phyloP scores from a whole-genome alignment of 2,888 invertebrate genomes.

The Petrolisthes cinctipes region DNA sequence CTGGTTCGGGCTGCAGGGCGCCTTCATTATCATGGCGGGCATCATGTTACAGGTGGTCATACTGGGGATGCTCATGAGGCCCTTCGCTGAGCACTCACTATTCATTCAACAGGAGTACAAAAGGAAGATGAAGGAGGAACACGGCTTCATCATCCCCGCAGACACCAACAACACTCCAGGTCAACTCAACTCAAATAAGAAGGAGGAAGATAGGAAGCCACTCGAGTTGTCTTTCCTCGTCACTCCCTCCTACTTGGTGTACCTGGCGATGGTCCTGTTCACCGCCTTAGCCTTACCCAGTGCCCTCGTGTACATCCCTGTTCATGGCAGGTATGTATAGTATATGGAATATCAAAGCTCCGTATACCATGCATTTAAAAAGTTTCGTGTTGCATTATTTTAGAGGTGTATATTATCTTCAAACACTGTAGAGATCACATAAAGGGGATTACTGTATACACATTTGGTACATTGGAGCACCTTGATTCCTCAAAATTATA shows the following conservation, averaged over 20 bases:
- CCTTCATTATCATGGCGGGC: conserved; percentile 50
- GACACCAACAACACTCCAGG: not conserved
- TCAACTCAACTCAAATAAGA: not conserved
- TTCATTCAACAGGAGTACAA: conserved; percentile 20
- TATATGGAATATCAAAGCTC: no score
- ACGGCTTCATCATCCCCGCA: no score
- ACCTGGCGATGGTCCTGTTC: conserved; percentile 36
- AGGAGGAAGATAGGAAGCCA: conserved; percentile 20
- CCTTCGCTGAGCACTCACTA: conserved; percentile 39
- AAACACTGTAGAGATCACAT: no score
- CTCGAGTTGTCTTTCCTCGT: conserved; percentile 37
- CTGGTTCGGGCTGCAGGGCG: conserved; percentile 27
- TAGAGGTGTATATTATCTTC: no score
- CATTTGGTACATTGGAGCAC: no score
- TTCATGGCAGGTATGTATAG: conserved; percentile 18
- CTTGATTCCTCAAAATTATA: no score
- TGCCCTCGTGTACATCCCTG: conserved; percentile 30
- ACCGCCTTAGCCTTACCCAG: conserved; percentile 23
- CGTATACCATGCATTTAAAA: no score
- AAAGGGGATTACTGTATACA: no score
- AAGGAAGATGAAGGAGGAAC: not conserved
- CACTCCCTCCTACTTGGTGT: conserved; percentile 45
- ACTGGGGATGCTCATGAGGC: conserved; percentile 47
- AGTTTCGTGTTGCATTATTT: no score
- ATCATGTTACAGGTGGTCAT: conserved; percentile 51